phyloP scores from a whole-genome alignment of 2,113 vertebrate genomes.

The Gymnorhina tibicen region DNA sequence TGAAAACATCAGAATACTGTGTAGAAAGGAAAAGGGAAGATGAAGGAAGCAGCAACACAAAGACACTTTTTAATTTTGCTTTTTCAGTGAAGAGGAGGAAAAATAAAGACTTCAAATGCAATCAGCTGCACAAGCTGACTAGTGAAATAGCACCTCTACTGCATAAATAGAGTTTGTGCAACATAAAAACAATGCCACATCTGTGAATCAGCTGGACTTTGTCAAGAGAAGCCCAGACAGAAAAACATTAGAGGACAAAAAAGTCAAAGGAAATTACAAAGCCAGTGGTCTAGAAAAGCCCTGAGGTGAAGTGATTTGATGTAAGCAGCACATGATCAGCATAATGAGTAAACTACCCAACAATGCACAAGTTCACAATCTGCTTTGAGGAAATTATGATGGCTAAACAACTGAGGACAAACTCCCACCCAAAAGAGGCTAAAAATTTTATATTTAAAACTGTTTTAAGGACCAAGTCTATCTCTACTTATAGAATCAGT shows the following conservation, averaged over 20 bases:
- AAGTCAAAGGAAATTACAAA: constrained; percentile 52
- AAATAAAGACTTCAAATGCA: background rate
- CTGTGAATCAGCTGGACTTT: background rate
- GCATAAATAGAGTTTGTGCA: background rate
- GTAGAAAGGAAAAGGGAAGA: background rate
- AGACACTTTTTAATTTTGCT: background rate
- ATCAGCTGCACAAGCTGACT: background rate
- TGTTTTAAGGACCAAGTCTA: background rate
- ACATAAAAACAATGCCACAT: background rate
- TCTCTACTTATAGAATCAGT: background rate
- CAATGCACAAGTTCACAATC: background rate
- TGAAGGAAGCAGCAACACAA: background rate
- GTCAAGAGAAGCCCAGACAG: background rate
- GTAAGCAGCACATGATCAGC: background rate
- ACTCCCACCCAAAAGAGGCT: background rate
- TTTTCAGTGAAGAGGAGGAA: background rate
- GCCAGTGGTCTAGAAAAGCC: background rate
- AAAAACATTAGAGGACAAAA: constrained; percentile 31
- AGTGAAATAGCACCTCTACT: background rate
- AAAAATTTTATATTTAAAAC: background rate
- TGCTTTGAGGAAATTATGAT: background rate
- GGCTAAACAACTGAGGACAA: background rate
- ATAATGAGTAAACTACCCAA: background rate
- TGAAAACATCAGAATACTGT: background rate
- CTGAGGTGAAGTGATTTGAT: constrained; percentile 15